Base-by-base conservation (phyloP, 1,140 invertebrate genomes). In the Meloidogyne floridensis region DNA sequence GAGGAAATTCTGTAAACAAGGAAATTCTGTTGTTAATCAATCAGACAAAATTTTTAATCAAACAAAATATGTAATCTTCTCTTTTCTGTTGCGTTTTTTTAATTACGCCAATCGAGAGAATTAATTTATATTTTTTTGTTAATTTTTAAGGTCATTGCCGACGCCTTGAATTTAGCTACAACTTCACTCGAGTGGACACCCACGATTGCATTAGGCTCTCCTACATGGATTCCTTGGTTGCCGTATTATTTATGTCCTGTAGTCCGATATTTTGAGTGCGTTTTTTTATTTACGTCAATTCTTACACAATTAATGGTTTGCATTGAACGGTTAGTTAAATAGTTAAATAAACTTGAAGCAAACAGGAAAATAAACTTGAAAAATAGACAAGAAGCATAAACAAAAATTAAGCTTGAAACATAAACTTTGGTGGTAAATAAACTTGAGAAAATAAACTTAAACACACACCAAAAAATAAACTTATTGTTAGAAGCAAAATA, bases 221-320 rank as follows among this genome's bases (percentile, higher is more conserved):
- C 72, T 42, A 53, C 72, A 8, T 89, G 88, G 88, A 53, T 81
- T n/a, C 56, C 81, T 11, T 65, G 59, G 59, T 80, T 89, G 18
- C 87, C 86, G 15, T 54, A 72, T 43, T 82, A 86, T 20, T 56
- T 89, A 78, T 89, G 88, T 74, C 86, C 89, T n/a, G 42, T 89
- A 13, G 80, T 82, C 13, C 74, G 88, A 20, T 89, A 90, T 75
- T 75, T 89, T 11, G 88, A 89, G 77, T 88, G 87, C 71, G 86
- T 88, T n/a, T 89, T 90, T 75, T 72, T 89, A 8, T 89, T 88
- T 75, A 83, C 86, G 11, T 89, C 88, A 11, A 90, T 89, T 51
- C 83, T 87, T 9, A 89, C 88, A 5, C 88, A 89, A 81, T 73
- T 89, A n/a, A 83, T 83, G 54, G 87, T 89, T 51, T 89, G 89